Evolutionary conservation across 2,888 invertebrate species (phyloP), one percentile per base, ranked within the genome.

Genomic region (Rhamphomyia laevipes): DNA sequence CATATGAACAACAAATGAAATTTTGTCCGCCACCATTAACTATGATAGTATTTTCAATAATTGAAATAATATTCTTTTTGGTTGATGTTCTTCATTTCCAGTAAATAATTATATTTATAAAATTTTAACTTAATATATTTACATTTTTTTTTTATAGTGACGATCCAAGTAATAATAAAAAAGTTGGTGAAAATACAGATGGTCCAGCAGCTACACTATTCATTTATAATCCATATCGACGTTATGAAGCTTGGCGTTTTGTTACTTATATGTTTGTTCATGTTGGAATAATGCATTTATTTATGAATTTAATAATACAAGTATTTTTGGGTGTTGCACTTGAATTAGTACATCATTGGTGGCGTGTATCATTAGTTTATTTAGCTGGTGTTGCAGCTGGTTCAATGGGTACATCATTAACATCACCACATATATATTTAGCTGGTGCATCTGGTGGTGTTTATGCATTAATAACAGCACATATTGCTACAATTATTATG

Each of bases 401-500:
- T 4, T 88, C 88, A 0, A 74, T 90, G 55, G 86, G 84, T 4
- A 89, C 89, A 11, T 87, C 87, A 7, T 75, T 91, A 12, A 80
- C 82, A 0, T 87, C 86, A 67, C 88, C 90, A 0, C 67, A 69
- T 37, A 86, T 90, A 16, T 86, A 78, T 61, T 73, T 96, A 45
- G 94, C 91, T 0, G 96, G 96, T 1, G 95, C 95, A 10, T 92
- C 91, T 30, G 95, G 94, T 1, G 96, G 96, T 0, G 94, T 94
- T 7, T 96, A 96, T 63, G 91, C 95, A 2, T 69, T 96, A 12
- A 86, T 96, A 43, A 85, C 93, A 0, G 95, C 94, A 1, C 95
- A 96, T 63, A 79, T 95, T 46, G 88, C 94, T 3, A 90, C 90
- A 35, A 87, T 95, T 50, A 80, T 93, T 47, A 84, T 93, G 83